Base-by-base conservation (phyloP, 2,888 invertebrate genomes). In the Thyatira batis region DNA sequence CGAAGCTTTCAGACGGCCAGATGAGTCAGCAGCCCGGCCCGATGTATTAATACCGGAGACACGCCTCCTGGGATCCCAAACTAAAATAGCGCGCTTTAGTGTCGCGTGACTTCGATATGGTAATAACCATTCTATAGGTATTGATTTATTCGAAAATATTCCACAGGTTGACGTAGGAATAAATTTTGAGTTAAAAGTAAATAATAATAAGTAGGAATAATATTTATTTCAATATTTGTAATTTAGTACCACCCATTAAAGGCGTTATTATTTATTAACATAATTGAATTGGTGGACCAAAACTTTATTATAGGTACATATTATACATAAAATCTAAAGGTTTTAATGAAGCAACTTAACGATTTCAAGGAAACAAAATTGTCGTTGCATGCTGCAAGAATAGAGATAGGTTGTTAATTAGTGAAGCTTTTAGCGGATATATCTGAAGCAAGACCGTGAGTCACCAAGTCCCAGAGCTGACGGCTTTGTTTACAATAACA, bases 21-120 rank as follows among this genome's bases (percentile, higher is more conserved):
- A 79, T 91, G 91, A 91, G 72, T 91, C 91, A 90, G 77, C 72
- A 67, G 78, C 78, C 82, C 72, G 78, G 82, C 76, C 71, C 67
- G 79, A 76, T 76, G 80, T 90, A 90, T 89, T 86, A 86, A 89
- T 89, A 90, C 78, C 85, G 84, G 86, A 87, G 90, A 89, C 91
- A 90, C 90, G 89, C 91, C 91, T 91, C 86, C 87, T 86, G 87
- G 84, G 86, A 80, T 81, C 81, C 78, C 82, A 74, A 78, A 77
- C 87, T 75, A 83, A 91, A 91, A 91, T 90, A 90, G 87, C 81
- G 67, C 74, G 71, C 64, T 69, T 71, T 76, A 74, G 85, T 85
- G 86, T 89, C 89, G 87, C 88, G 85, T 87, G 87, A 87, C 87
- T 87, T 76, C 76, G 73, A 77, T 80, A 81, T 79, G 76, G 74